Conservation (phyloP, 2,797 vertebrate genomes). For the Muscicapa comitata region DNA sequence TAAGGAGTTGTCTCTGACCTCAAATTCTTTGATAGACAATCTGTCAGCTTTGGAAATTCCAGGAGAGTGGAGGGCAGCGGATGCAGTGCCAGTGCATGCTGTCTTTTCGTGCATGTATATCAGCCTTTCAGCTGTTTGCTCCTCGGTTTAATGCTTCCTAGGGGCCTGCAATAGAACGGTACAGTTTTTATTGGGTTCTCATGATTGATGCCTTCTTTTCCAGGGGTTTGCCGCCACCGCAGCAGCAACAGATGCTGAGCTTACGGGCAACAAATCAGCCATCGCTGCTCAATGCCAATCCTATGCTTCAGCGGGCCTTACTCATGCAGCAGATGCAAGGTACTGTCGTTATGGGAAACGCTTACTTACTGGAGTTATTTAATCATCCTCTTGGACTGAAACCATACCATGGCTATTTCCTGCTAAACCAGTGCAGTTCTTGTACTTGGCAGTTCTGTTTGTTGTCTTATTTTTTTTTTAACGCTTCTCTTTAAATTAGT, state of each 20-base stretch:
- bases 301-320: slow-evolving; percentile 92
- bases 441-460: not conserved
- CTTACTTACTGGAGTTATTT: slow-evolving; percentile 19
- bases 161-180: not conserved
- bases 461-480: not conserved
- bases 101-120: not conserved
- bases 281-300: slow-evolving; percentile 86
- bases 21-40: slow-evolving; percentile 60
- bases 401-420: not conserved
- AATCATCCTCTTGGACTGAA: slow-evolving; percentile 20
- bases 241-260: slow-evolving; percentile 83
- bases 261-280: slow-evolving; percentile 83
- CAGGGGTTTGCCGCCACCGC: slow-evolving; percentile 71
- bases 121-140: not conserved
- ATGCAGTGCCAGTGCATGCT: not conserved
- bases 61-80: slow-evolving; percentile 43
- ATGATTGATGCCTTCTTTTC: not conserved
- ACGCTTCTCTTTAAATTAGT: not conserved
- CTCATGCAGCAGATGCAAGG: slow-evolving; percentile 97
- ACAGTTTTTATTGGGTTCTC: not conserved
- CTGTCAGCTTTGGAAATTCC: slow-evolving; percentile 60
- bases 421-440: not conserved
- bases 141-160: not conserved
- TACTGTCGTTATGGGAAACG: slow-evolving; percentile 63
- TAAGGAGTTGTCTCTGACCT: slow-evolving; percentile 62